A percentile compares a stretch with the other conserved stretches of the same genome.
Evolutionary conservation across 1,140 invertebrate species (phyloP).

Genomic region (Pseudoatta argentina): DNA sequence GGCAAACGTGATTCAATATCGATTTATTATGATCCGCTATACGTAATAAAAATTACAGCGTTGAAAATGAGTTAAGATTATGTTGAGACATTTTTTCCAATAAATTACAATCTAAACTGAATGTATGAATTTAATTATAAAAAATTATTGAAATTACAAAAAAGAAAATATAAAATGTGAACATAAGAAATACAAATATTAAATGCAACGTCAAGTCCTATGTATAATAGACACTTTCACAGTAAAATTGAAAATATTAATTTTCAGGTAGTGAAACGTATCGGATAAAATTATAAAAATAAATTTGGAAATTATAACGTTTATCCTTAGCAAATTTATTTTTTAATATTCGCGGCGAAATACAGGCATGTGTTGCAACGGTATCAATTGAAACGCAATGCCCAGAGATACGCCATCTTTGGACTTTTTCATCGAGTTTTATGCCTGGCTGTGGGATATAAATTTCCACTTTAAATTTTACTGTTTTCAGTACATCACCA

Average conservation of each 20-base stretch:
- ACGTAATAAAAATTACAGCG: background rate
- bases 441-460: constrained; percentile 1
- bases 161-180: background rate
- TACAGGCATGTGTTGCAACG: background rate
- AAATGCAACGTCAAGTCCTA: background rate
- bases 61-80: background rate
- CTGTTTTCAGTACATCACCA: constrained; percentile 65
- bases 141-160: background rate
- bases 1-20: background rate
- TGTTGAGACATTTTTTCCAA: background rate
- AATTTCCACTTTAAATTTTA: constrained; percentile 65
- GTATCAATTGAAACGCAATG: constrained; percentile 6
- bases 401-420: constrained; percentile 15
- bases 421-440: constrained; percentile 34
- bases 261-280: constrained; percentile 10
- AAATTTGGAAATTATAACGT: constrained; percentile 29
- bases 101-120: background rate
- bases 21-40: background rate
- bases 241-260: constrained; percentile 37
- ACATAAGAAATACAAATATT: constrained; percentile 12
- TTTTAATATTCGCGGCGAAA: background rate
- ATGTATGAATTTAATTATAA: constrained; percentile 5
- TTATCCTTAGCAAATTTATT: background rate
- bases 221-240: background rate
- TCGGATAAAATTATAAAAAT: constrained; percentile 23